phyloP scores from a whole-genome alignment of 2,888 invertebrate genomes.

The Chymomyza amoena region DNA sequence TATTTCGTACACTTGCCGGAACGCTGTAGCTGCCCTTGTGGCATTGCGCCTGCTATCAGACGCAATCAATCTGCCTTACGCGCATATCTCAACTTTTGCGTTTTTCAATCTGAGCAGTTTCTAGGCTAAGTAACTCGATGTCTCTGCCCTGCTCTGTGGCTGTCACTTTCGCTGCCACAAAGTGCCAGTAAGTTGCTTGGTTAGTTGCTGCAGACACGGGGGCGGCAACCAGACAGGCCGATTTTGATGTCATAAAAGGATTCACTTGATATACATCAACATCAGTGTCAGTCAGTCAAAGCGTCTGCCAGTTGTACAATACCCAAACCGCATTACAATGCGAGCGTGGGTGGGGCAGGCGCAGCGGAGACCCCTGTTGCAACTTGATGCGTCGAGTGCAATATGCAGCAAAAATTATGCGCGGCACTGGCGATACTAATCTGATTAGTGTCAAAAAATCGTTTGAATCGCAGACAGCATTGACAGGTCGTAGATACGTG shows the following conservation, averaged over 20 bases:
- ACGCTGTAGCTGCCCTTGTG: constrained; percentile 8
- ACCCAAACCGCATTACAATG: constrained; percentile 35
- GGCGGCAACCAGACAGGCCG: background rate
- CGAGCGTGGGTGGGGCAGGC: constrained; percentile 23
- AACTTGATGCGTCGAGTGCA: constrained; percentile 54
- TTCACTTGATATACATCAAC: constrained; percentile 79
- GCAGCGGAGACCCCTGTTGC: constrained; percentile 25
- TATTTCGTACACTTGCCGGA: constrained; percentile 62
- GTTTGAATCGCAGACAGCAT: constrained; percentile 45
- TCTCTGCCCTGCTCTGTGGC: constrained; percentile 5
- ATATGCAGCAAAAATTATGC: constrained; percentile 35
- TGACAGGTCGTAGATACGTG: constrained; percentile 32
- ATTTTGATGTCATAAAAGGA: constrained; percentile 77
- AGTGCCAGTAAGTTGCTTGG: background rate
- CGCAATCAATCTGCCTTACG: constrained; percentile 75
- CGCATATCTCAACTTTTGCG: constrained; percentile 71
- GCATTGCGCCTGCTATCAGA: constrained; percentile 59
- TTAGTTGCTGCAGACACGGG: background rate
- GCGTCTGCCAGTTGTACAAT: constrained; percentile 59
- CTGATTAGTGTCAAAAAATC: constrained; percentile 77
- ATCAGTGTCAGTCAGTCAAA: constrained; percentile 77
- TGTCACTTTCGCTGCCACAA: constrained; percentile 21
- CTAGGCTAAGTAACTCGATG: constrained; percentile 67
- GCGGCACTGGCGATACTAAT: constrained; percentile 77
- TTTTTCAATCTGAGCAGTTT: constrained; percentile 66